phyloP scores from a whole-genome alignment of 2,113 vertebrate species.

The Lepisosteus oculatus region DNA sequence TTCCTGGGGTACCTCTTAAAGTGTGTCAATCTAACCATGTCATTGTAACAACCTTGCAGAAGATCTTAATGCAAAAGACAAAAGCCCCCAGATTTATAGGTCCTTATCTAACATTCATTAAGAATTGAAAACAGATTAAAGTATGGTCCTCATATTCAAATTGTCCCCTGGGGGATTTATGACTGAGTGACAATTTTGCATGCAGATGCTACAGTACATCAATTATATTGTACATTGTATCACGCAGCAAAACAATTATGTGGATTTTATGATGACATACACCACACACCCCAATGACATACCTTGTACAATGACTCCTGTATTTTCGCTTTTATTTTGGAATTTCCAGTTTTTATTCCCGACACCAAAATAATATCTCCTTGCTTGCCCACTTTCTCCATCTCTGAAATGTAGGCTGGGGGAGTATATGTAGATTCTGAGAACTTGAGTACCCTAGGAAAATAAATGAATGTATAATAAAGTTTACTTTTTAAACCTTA shows the following conservation, averaged over 20 bases:
- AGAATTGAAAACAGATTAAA: not conserved
- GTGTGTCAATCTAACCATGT: no score
- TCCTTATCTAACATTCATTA: not conserved
- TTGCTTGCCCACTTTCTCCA: constrained; percentile 91
- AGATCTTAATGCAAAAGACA: no score
- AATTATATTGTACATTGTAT: no score
- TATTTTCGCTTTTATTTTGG: constrained; percentile 75
- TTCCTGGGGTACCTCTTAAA: no score
- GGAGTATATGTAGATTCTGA: constrained; percentile 89
- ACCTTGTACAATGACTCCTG: constrained; percentile 68
- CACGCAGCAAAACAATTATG: no score
- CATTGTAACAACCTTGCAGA: no score
- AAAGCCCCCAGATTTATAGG: no score
- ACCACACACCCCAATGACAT: constrained; percentile 2
- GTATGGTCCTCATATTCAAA: no score
- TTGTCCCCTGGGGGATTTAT: no score
- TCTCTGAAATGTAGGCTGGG: constrained; percentile 85
- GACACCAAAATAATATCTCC: constrained; percentile 71
- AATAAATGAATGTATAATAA: not conserved
- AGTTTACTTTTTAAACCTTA: no score
- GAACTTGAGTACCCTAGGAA: constrained; percentile 82
- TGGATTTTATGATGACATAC: not conserved
- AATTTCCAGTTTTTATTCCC: constrained; percentile 73
- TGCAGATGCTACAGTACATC: no score
- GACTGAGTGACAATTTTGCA: no score